A percentile compares a stretch with the other conserved stretches of the same genome.
These are phyloP conservation scores for Pedetes capensis DNA, from an alignment of 2,113 vertebrate species.

Conservation along the genomic window DNA sequence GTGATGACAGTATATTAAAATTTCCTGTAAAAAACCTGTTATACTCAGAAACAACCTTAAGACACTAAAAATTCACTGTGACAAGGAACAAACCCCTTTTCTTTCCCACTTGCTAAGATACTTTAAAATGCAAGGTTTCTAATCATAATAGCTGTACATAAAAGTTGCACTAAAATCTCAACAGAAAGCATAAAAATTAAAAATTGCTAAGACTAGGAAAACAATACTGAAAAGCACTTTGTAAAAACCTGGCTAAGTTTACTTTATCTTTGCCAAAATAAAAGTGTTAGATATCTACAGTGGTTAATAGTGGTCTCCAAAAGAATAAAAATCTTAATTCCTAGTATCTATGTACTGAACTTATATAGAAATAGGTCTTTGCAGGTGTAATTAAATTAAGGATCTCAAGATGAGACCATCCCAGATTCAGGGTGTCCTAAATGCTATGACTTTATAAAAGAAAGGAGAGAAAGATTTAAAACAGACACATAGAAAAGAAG, in stretches of 20 bases:
- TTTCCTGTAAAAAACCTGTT: not conserved
- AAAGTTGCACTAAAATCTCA: slow-evolving; percentile 34
- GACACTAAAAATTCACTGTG: not conserved
- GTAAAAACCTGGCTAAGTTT: not conserved
- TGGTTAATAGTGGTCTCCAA: not conserved
- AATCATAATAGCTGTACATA: not conserved
- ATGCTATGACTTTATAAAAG: not conserved
- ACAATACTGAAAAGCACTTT: not conserved
- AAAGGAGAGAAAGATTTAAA: slow-evolving; percentile 22
- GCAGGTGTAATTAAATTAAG: not conserved
- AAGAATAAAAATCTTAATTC: not conserved
- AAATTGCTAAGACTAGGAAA: slow-evolving; percentile 1
- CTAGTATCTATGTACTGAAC: not conserved
- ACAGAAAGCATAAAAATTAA: not conserved
- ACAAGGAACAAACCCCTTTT: not conserved
- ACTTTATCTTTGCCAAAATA: slow-evolving; percentile 15
- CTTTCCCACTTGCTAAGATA: not conserved
- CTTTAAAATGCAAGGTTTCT: not conserved
- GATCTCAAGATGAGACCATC: not conserved
- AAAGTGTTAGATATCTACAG: not conserved
- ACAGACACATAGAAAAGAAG: not conserved
- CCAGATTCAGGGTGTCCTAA: not conserved
- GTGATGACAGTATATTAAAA: not conserved
- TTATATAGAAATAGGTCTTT: slow-evolving; percentile 24
- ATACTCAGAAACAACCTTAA: not conserved